Conservation (phyloP, 2,888 invertebrate genomes). For the Apodemia duryi region DNA sequence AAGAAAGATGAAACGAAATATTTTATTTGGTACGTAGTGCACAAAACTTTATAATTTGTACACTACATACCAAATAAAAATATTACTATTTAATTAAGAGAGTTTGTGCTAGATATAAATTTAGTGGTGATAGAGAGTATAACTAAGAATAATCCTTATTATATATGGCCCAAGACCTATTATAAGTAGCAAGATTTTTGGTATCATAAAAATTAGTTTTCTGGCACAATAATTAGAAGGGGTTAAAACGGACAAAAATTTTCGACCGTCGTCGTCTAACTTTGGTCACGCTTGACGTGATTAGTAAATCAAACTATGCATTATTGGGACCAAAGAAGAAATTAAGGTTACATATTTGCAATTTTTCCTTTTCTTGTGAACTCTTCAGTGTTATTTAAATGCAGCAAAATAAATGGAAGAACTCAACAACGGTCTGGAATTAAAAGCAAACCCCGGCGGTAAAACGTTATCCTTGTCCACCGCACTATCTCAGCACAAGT, state of each 20-base stretch:
- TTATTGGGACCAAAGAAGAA: neutral
- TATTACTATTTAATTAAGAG: too few species aligned
- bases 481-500: too few species aligned
- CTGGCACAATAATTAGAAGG: neutral
- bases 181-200: slow-evolving; percentile 4
- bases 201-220: neutral
- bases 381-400: too few species aligned
- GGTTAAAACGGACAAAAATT: neutral
- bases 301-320: neutral
- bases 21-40: neutral
- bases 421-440: too few species aligned
- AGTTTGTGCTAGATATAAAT: neutral
- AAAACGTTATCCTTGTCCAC: too few species aligned
- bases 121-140: neutral
- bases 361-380: too few species aligned
- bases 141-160: neutral
- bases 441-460: too few species aligned
- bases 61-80: too few species aligned
- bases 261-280: neutral
- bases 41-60: neutral
- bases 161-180: slow-evolving; percentile 2
- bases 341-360: too few species aligned
- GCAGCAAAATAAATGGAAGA: too few species aligned
- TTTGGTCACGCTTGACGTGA: neutral
- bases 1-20: neutral